phyloP scores from a whole-genome alignment of 1,140 invertebrate genomes.

The Druon quercuslanigerum region DNA sequence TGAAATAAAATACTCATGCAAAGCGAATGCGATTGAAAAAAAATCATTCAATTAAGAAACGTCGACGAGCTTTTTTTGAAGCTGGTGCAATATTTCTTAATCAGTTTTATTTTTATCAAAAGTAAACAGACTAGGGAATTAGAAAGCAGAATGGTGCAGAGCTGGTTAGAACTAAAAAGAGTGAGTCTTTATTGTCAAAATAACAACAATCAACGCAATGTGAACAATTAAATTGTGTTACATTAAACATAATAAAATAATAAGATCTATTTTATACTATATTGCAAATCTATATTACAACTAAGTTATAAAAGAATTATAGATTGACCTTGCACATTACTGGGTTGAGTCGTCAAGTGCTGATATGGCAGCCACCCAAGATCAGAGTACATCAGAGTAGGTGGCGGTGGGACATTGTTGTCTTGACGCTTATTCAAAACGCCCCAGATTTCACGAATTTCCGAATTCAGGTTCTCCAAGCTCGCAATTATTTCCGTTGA shows the following conservation, averaged over 20 bases:
- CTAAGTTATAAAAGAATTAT: not conserved
- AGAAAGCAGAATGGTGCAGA: too few relatives aligned
- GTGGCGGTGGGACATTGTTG: slow-evolving; percentile 75
- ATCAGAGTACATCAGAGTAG: slow-evolving; percentile 79
- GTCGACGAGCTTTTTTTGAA: too few relatives aligned
- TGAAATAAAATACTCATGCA: too few relatives aligned
- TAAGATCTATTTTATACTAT: not conserved
- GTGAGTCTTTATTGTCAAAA: too few relatives aligned
- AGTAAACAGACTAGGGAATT: too few relatives aligned
- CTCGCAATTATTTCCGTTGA: slow-evolving; percentile 83
- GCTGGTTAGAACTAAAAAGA: too few relatives aligned
- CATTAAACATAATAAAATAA: not conserved
- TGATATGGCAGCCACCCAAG: slow-evolving; percentile 77
- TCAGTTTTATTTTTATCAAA: too few relatives aligned
- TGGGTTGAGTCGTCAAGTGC: slow-evolving; percentile 63
- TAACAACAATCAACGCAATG: not conserved
- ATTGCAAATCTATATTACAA: not conserved
- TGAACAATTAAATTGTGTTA: slow-evolving; percentile 1
- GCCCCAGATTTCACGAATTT: slow-evolving; percentile 83
- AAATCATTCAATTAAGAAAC: too few relatives aligned
- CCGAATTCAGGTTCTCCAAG: slow-evolving; percentile 82
- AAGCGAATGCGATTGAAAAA: too few relatives aligned
- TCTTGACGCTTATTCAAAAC: slow-evolving; percentile 81
- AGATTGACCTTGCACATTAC: slow-evolving; percentile 61
- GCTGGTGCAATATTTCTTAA: too few relatives aligned